Conservation (phyloP, 2,797 vertebrate species). For the Myripristis jacobus region DNA sequence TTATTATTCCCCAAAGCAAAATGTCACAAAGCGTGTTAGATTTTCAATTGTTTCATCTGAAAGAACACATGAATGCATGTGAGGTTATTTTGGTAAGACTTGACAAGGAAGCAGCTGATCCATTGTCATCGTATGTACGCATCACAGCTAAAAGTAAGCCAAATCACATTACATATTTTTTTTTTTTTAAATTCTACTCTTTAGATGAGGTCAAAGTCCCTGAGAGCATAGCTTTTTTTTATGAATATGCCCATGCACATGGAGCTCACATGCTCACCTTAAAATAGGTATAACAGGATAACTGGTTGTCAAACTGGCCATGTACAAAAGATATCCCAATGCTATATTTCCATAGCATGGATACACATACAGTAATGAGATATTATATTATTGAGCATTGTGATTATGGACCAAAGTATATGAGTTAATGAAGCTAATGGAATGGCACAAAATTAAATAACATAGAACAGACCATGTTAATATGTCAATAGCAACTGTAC, state of each 20-base stretch:
- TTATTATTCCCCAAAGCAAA: slow-evolving; percentile 44
- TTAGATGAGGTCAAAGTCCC: slow-evolving; percentile 74
- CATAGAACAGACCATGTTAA: slow-evolving; percentile 62
- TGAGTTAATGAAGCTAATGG: slow-evolving; percentile 43
- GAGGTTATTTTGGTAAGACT: slow-evolving; percentile 30
- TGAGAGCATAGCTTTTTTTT: slow-evolving; percentile 76
- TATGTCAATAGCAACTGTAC: slow-evolving; percentile 65
- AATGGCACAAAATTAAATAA: slow-evolving; percentile 73
- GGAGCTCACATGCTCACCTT: slow-evolving; percentile 68
- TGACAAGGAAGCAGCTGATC: slow-evolving; percentile 36
- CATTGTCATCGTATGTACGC: slow-evolving; percentile 41
- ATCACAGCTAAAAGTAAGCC: slow-evolving; percentile 66
- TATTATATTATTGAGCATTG: slow-evolving; percentile 49
- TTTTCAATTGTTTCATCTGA: slow-evolving; percentile 27
- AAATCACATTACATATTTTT: slow-evolving; percentile 71
- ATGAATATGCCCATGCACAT: slow-evolving; percentile 61
- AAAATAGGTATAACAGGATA: slow-evolving; percentile 39
- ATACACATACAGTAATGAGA: slow-evolving; percentile 70
- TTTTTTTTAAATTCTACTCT: slow-evolving; percentile 40
- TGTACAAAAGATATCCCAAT: slow-evolving; percentile 56
- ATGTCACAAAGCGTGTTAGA: slow-evolving; percentile 38
- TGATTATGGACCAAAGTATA: slow-evolving; percentile 58
- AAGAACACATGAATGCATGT: slow-evolving; percentile 45
- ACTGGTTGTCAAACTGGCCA: slow-evolving; percentile 62
- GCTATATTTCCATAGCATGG: slow-evolving; percentile 49